Evolutionary conservation across 2,113 vertebrate species (phyloP), one percentile per base, ranked within the genome.

Genomic region (Oreochromis niloticus): DNA sequence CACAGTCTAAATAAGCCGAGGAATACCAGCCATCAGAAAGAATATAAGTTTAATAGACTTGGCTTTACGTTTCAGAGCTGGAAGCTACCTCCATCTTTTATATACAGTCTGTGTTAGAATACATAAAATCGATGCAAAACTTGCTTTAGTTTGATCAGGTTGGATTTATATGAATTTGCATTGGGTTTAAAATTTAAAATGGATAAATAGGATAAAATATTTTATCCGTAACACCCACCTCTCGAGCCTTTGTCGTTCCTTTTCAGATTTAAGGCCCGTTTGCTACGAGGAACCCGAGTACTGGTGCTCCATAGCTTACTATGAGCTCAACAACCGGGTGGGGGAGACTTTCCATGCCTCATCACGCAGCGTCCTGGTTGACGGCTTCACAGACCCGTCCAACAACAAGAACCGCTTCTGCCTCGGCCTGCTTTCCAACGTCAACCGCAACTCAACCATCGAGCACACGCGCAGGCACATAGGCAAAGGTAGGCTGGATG

Each of bases 361-460:
- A 1, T 97, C 98, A 22, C 96, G 98, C 80, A 99, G 98, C 13
- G 96, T 99, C 54, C 96, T 99, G 73, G 97, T 99, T 81, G 99
- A 99, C 30, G 98, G 99, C 78, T 99, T 99, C 96, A 99, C 99
- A 0, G 98, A 99, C 94, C 99, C 98, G 0, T 98, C 98, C 81
- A 99, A 98, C 93, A 99, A 99, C 96, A 98, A 97, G 94, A 99
- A 97, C 93, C 97, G 99, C 81, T 99, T 99, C 97, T 99, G 99
- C 84, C 97, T 99, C 4, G 99, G 99, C 83, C 97, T 99, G 27
- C 96, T 99, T 8, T 99, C 99, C 83, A 99, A 99, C 5, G 98
- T 99, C 85, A 99, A 99, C 96, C 97, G 98, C 87, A 99, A 99
- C 95, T 99, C 99, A 52, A 99, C 99, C 34, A 99, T 99, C 86